These are phyloP conservation scores for Standfussiana lucernea DNA, from an alignment of 2,888 invertebrate species.

Conservation along the genomic window DNA sequence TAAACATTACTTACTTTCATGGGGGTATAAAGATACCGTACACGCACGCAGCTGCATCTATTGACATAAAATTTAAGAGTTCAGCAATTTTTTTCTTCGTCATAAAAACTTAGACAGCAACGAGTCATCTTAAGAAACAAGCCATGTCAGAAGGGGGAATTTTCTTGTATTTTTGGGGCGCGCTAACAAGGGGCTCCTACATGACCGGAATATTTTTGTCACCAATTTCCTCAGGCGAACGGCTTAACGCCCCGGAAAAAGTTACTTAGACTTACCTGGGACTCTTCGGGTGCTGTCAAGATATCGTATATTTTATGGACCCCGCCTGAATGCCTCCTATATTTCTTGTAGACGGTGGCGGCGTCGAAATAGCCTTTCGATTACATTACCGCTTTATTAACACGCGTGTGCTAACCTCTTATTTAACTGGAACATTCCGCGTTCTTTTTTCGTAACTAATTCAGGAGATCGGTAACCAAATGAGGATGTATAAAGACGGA, in stretches of 20 bases:
- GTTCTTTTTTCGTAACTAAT: conserved; percentile 61
- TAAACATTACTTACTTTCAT: conserved; percentile 73
- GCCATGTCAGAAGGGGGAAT: conserved; percentile 81
- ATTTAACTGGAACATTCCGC: conserved; percentile 33
- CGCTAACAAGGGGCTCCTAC: conserved; percentile 87
- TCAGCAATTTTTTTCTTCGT: conserved; percentile 76
- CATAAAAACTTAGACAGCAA: conserved; percentile 82
- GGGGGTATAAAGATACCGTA: conserved; percentile 70
- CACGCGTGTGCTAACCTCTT: conserved; percentile 34
- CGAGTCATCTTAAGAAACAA: conserved; percentile 79
- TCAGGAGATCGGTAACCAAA: conserved; percentile 65
- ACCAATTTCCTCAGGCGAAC: conserved; percentile 86
- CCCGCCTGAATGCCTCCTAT: conserved; percentile 73
- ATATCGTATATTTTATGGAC: conserved; percentile 81
- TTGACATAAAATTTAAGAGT: conserved; percentile 83
- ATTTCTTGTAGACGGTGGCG: conserved; percentile 72
- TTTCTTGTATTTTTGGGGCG: conserved; percentile 83
- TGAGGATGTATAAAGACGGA: conserved; percentile 70
- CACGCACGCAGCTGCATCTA: conserved; percentile 79
- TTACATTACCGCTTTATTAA: conserved; percentile 69
- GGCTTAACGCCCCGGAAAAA: conserved; percentile 85
- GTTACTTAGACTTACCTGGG: conserved; percentile 86
- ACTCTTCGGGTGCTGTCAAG: conserved; percentile 78
- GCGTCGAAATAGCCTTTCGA: conserved; percentile 73
- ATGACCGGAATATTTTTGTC: conserved; percentile 90